These are phyloP conservation scores for Caenorhabditis panamensis DNA, from an alignment of 2,888 invertebrate genomes.

Conservation along the genomic window DNA sequence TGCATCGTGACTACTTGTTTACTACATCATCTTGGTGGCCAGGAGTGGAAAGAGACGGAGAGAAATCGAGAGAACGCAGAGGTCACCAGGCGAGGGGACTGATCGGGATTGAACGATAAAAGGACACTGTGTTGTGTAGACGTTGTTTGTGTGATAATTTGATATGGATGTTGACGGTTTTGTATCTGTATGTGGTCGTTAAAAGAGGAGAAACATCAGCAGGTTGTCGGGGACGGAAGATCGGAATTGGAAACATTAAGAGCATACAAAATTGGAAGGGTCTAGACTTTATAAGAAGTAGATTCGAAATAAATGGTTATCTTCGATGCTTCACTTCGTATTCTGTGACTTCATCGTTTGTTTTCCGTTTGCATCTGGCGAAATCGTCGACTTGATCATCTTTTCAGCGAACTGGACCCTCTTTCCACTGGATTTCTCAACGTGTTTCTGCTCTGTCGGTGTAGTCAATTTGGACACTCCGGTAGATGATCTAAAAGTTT, in stretches of 20 bases:
- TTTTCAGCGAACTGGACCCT: slow-evolving; percentile 49
- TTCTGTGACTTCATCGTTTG: not conserved
- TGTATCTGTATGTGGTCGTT: too few species aligned
- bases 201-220: too few species aligned
- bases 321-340: not conserved
- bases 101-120: slow-evolving; percentile 1
- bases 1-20: slow-evolving; percentile 35
- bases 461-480: slow-evolving; percentile 30
- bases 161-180: not conserved
- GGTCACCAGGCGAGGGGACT: slow-evolving; percentile 17
- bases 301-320: too few species aligned
- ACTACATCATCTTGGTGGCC: slow-evolving; percentile 31
- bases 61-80: slow-evolving; percentile 18
- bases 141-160: not conserved
- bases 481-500: slow-evolving; percentile 18
- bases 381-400: slow-evolving; percentile 30
- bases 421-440: slow-evolving; percentile 31
- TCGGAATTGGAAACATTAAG: too few species aligned
- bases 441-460: slow-evolving; percentile 27
- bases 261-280: too few species aligned
- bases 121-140: not conserved
- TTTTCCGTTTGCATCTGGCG: slow-evolving; percentile 13
- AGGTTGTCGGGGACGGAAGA: too few species aligned
- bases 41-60: slow-evolving; percentile 19
- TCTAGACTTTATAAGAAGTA: too few species aligned